Evolutionary conservation across 2,113 vertebrate genomes (phyloP), one percentile per base, ranked within the genome.

Genomic region (Synodontis membranacea): DNA sequence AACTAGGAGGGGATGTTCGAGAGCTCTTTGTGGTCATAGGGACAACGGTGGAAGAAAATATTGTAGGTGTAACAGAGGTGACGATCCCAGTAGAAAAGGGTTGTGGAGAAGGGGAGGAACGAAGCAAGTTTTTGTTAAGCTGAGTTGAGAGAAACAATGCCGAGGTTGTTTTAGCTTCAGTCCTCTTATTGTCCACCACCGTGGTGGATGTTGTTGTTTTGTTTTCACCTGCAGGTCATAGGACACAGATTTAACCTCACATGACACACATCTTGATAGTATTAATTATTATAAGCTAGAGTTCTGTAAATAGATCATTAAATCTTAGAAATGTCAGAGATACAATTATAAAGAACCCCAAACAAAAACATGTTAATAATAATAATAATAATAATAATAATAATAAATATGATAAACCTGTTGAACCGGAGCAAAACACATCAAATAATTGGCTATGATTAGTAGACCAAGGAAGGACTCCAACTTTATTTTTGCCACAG

Each of bases 381-480:
- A 70, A 72, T 39, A 10, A n/a, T 80, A 2, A 56, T 17, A 84
- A 11, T 72, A 80, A 58, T 37, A 79, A 46, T 58, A 68, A 39
- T 17, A 58, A 54, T 37, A 44, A 60, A 39, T n/a, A 58, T 37
- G 62, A 82, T 37, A 28, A 85, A 95, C 95, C 94, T 89, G 92
- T 89, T 50, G 87, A 79, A 23, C 88, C 93, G 86, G 92, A 95
- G 89, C 95, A 95, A 87, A 89, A 95, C 28, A 86, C 94, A 11
- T 86, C 92, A 90, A 95, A 95, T 58, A 0, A 2, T 5, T 0
- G 81, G 0, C 81, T 17, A 23, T 19, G 0, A 0, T 5, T 0
- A 19, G 86, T n/a, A 0, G 0, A 0, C 95, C 95, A 95, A 34
- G 0, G 0, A 66, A 90, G 80, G 87, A 94, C 4, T 0, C 94